Evolutionary conservation across 2,797 vertebrate genomes (phyloP).

Genomic region (Vireo griseus): DNA sequence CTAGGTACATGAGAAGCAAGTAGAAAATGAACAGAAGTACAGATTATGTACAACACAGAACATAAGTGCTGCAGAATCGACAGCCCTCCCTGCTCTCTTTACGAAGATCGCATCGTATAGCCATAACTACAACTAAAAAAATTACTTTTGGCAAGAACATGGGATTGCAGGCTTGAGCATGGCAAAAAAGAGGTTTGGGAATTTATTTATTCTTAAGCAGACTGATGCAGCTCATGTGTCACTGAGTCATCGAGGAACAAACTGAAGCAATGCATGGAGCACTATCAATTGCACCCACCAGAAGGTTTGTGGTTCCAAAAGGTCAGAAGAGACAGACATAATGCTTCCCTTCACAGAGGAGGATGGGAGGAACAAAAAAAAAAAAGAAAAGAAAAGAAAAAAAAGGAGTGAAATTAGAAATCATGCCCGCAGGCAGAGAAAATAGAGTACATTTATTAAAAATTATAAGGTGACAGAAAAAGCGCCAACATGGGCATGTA

Average conservation of each 20-base stretch:
- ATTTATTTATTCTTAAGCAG: neutral
- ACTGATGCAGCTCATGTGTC: neutral
- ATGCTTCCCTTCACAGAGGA: neutral
- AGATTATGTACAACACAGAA: neutral
- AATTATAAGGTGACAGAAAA: neutral
- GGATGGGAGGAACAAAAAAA: too few relatives aligned
- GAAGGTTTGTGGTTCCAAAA: neutral
- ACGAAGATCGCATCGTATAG: neutral
- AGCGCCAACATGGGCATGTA: neutral
- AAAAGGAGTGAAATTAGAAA: neutral
- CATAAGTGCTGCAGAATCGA: neutral
- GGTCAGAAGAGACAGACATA: neutral
- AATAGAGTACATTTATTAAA: neutral
- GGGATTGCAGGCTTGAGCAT: neutral
- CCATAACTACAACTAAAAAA: neutral
- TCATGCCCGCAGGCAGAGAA: neutral
- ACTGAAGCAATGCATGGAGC: neutral
- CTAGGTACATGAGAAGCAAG: neutral
- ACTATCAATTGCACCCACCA: neutral
- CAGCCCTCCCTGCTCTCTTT: neutral
- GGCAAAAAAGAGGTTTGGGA: neutral
- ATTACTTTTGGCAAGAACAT: neutral
- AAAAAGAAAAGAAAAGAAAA: too few relatives aligned
- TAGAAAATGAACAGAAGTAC: neutral
- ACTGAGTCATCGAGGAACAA: neutral